Base-by-base conservation (phyloP, 2,888 invertebrate species). In the Acronicta aceris region DNA sequence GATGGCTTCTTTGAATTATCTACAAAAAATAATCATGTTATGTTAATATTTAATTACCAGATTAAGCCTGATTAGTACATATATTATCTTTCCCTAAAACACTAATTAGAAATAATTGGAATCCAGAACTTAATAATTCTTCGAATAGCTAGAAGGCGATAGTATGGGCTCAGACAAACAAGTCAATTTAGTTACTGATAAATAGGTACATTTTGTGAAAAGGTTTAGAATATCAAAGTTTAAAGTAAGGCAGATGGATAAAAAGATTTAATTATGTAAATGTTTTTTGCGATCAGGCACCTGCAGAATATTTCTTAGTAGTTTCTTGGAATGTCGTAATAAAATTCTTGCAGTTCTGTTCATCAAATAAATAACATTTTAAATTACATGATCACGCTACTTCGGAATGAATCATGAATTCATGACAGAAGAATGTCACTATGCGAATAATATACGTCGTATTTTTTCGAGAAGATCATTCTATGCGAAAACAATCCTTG, bases 71-170 rank as follows among this genome's bases (percentile, higher is more conserved):
- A 49, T 58, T 69, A 63, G 48, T n/a, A 42, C 21, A 2, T 21
- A 21, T 45, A 25, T 68, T 64, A 67, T 67, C 53, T 53, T 50
- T 64, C 50, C 5, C 49, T 62, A 49, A 33, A 64, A 64, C 47
- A 63, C 36, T 57, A 21, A 53, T n/a, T 55, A 16, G 16, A 62
- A 55, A 40, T 57, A 21, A 53, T n/a, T 55, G 21, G 16, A 62
- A 55, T 43, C 40, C 13, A 49, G 17, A 43, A 69, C 36, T 45
- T 49, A 17, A 30, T 10, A 13, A 43, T 70, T 70, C 50, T 30
- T 48, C n/a, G 51, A 64, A 70, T 55, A 57, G 27, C 47, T 36
- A 58, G 41, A n/a, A 65, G 9, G 12, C 45, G 57, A 69, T 69
- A n/a, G 6, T 30, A 57, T 7, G 8, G 52, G 69, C 50, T 51